Conservation (phyloP, 2,888 invertebrate genomes). For the Latrodectus hesperus region DNA sequence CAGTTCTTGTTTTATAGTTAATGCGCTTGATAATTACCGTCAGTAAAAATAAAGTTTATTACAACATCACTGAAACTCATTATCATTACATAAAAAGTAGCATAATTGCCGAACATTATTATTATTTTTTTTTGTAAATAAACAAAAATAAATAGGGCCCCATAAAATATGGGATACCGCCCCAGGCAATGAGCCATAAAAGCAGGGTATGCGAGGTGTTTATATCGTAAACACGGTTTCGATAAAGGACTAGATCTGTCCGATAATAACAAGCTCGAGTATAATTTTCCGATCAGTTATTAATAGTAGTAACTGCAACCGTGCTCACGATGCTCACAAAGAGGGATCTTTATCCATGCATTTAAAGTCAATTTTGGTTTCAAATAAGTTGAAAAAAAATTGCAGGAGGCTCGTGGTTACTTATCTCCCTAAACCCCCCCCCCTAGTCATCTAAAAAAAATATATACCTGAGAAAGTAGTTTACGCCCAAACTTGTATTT, state of each 20-base stretch:
- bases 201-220: not conserved
- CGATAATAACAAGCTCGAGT: constrained; percentile 8
- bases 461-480: not conserved
- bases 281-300: constrained; percentile 22
- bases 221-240: not conserved
- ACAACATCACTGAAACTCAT: too few relatives aligned
- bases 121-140: too few relatives aligned
- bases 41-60: too few relatives aligned
- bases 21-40: too few relatives aligned
- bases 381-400: not conserved
- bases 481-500: not conserved
- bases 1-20: too few relatives aligned
- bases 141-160: too few relatives aligned
- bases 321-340: constrained; percentile 5
- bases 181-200: too few relatives aligned
- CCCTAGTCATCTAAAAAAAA: too few relatives aligned
- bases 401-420: not conserved
- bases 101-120: too few relatives aligned
- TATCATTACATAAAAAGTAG: too few relatives aligned
- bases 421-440: too few relatives aligned
- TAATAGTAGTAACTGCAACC: constrained; percentile 21
- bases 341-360: not conserved
- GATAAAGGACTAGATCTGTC: not conserved
- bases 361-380: not conserved
- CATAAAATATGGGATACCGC: too few relatives aligned